Evolutionary conservation across 2,888 invertebrate genomes (phyloP).

Genomic region (Heteromyza rotundicornis): DNA sequence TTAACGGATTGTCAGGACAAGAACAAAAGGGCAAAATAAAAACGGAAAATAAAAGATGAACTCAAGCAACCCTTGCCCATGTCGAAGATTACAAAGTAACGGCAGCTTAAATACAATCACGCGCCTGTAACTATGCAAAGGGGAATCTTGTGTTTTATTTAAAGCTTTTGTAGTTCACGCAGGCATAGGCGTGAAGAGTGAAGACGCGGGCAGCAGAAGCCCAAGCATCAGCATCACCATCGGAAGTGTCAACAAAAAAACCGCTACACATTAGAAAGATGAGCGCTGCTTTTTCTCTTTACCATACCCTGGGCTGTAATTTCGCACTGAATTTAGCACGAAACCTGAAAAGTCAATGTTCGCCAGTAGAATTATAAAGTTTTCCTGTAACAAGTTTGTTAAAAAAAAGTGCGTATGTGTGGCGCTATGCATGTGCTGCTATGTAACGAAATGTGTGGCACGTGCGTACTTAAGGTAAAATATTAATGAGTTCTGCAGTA

Average conservation of each 20-base stretch:
- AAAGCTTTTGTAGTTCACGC: no score
- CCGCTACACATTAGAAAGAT: no score
- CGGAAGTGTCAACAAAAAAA: no score
- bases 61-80: no score
- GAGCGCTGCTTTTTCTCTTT: neutral
- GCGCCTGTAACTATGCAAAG: constrained; percentile 4
- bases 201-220: no score
- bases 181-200: no score
- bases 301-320: neutral
- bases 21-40: no score
- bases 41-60: no score
- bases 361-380: neutral
- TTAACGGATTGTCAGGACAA: no score
- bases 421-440: constrained; percentile 7
- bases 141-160: neutral
- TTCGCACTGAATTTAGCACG: neutral
- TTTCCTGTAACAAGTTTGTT: neutral
- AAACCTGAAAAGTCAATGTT: neutral
- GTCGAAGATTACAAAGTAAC: no score
- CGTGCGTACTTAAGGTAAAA: constrained; percentile 35
- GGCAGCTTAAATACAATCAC: neutral
- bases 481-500: constrained; percentile 25
- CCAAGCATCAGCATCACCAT: no score
- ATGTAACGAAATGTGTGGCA: neutral
- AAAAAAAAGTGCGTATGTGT: no score